phyloP scores from a whole-genome alignment of 2,797 vertebrate species.

The Arctocebus calabarensis region DNA sequence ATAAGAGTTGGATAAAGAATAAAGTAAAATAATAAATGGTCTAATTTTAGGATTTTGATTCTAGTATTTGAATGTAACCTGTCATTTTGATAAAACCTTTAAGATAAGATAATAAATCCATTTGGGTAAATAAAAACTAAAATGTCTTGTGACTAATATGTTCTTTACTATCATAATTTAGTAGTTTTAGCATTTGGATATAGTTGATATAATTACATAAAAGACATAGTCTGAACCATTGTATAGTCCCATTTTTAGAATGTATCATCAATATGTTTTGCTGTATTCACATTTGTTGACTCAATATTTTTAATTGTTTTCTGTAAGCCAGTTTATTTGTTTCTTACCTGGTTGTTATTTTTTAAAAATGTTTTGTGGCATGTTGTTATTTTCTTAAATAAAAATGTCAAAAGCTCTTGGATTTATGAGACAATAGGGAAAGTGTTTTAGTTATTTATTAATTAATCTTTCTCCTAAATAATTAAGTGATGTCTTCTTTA shows the following conservation, averaged over 20 bases:
- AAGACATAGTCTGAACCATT: not conserved
- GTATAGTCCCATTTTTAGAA: slow-evolving; percentile 2
- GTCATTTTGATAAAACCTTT: slow-evolving; percentile 23
- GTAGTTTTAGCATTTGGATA: slow-evolving; percentile 8
- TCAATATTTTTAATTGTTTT: slow-evolving; percentile 12
- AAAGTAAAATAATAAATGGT: not conserved
- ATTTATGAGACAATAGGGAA: slow-evolving; percentile 46
- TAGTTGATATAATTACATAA: slow-evolving; percentile 18
- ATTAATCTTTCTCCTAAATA: slow-evolving; percentile 9
- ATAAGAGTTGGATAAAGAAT: not conserved
- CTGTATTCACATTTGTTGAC: not conserved
- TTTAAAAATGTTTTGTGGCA: not conserved
- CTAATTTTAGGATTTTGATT: slow-evolving; percentile 44
- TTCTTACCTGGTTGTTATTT: not conserved
- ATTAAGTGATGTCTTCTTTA: not conserved
- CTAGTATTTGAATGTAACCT: not conserved
- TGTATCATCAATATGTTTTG: not conserved
- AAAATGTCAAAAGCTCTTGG: not conserved
- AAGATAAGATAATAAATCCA: not conserved
- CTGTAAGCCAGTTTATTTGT: not conserved
- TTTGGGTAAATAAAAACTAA: slow-evolving; percentile 44
- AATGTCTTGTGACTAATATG: not conserved
- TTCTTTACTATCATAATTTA: not conserved
- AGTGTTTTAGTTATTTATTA: not conserved
- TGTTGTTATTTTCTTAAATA: not conserved